Evolutionary conservation across 2,888 invertebrate genomes (phyloP).

Genomic region (Drosophila subsilvestris): DNA sequence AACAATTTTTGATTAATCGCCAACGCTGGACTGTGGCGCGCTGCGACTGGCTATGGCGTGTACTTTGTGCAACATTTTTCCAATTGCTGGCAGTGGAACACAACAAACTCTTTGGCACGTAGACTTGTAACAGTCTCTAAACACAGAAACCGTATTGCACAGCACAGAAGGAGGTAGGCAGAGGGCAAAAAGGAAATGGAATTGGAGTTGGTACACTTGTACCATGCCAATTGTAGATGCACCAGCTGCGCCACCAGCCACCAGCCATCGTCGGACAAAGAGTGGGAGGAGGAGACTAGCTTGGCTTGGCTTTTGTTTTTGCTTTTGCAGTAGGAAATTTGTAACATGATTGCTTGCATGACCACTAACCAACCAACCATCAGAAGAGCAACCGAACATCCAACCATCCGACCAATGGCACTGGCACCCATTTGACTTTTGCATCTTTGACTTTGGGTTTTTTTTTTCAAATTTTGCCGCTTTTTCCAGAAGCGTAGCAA

Average conservation of each 20-base stretch:
- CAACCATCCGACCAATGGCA: slow-evolving; percentile 7
- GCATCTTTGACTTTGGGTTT: slow-evolving; percentile 72
- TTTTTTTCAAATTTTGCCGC: slow-evolving; percentile 25
- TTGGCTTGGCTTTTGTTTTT: slow-evolving; percentile 37
- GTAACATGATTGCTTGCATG: slow-evolving; percentile 74
- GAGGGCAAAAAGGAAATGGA: too few species aligned
- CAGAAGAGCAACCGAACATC: too few species aligned
- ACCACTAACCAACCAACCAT: slow-evolving; percentile 52
- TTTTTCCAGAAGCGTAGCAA: slow-evolving; percentile 29
- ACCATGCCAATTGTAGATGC: slow-evolving; percentile 73
- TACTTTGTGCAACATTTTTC: slow-evolving; percentile 73
- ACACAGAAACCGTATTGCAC: slow-evolving; percentile 19
- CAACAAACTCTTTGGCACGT: slow-evolving; percentile 61
- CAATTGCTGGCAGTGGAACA: slow-evolving; percentile 65
- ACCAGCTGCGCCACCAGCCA: slow-evolving; percentile 53
- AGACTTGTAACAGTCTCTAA: slow-evolving; percentile 51
- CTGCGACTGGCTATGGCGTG: slow-evolving; percentile 40
- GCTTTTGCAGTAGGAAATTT: slow-evolving; percentile 60
- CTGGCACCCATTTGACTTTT: slow-evolving; percentile 73
- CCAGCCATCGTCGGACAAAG: too few species aligned
- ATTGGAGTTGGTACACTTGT: slow-evolving; percentile 14
- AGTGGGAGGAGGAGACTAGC: neutral
- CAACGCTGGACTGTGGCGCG: slow-evolving; percentile 27
- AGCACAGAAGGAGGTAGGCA: slow-evolving; percentile 15
- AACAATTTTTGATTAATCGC: slow-evolving; percentile 80